phyloP scores from a whole-genome alignment of 1,140 invertebrate species.

The Bombus picipes region DNA sequence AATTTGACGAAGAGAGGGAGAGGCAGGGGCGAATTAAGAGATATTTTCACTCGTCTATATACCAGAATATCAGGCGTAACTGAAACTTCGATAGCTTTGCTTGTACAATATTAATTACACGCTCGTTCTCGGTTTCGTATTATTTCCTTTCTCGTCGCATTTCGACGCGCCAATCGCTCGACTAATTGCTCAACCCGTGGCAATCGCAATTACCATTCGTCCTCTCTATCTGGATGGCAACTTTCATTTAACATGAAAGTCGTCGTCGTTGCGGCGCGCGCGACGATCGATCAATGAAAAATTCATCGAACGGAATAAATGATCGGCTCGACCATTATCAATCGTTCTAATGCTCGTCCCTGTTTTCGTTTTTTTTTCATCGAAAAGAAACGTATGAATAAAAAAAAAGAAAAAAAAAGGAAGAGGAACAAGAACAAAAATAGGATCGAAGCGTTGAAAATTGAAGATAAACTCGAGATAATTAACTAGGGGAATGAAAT shows the following conservation, averaged over 20 bases:
- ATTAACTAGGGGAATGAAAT: constrained; percentile 19
- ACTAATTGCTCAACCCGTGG: constrained; percentile 32
- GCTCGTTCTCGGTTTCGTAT: constrained; percentile 19
- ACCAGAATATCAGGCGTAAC: not conserved
- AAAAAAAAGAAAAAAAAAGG: not conserved
- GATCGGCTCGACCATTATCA: constrained; percentile 11
- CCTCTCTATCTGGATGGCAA: not conserved
- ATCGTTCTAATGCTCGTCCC: not conserved
- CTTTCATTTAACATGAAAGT: not conserved
- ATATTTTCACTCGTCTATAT: not conserved
- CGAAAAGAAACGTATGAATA: not conserved
- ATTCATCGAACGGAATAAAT: constrained; percentile 25
- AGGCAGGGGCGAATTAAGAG: not conserved
- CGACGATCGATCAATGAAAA: constrained; percentile 18
- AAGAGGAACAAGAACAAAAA: not conserved
- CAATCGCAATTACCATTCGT: constrained; percentile 29
- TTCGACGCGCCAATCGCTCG: constrained; percentile 16
- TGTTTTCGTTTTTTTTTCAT: not conserved
- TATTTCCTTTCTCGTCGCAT: constrained; percentile 24
- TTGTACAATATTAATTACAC: constrained; percentile 28
- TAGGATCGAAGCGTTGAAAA: not conserved
- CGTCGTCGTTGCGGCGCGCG: not conserved
- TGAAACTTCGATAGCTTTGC: constrained; percentile 1
- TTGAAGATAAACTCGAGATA: not conserved
- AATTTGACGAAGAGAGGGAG: not conserved